A percentile compares a stretch with the other conserved stretches of the same genome.
phyloP scores from a whole-genome alignment of 2,113 vertebrate species.

The Prochilodus magdalenae region DNA sequence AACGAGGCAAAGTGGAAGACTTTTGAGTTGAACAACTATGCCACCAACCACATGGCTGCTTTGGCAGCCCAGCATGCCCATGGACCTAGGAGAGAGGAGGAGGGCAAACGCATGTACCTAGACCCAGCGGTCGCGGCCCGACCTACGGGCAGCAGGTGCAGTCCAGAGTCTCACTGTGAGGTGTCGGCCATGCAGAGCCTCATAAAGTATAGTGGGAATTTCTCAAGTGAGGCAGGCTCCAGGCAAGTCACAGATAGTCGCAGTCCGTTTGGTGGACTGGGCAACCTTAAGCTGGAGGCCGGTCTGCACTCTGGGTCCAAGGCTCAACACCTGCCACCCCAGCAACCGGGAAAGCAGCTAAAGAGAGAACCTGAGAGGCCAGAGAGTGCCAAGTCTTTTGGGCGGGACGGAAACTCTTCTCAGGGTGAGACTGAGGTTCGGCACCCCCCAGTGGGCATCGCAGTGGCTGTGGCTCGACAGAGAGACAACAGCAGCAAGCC shows the following conservation, averaged over 20 bases:
- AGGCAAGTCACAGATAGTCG: constrained; percentile 81
- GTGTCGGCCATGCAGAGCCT: constrained; percentile 97
- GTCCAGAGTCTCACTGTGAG: constrained; percentile 71
- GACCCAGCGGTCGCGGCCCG: constrained; percentile 78
- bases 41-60: constrained; percentile 91
- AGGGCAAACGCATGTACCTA: constrained; percentile 85
- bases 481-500: constrained; percentile 88
- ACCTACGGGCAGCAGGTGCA: constrained; percentile 61
- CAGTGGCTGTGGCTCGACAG: constrained; percentile 93
- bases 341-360: constrained; percentile 77
- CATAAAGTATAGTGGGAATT: constrained; percentile 96
- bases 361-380: constrained; percentile 93
- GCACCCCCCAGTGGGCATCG: constrained; percentile 94
- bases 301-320: constrained; percentile 67
- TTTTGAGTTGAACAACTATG: constrained; percentile 90
- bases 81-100: constrained; percentile 83
- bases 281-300: constrained; percentile 80
- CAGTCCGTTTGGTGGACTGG: constrained; percentile 92
- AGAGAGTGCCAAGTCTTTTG: constrained; percentile 90
- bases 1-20: constrained; percentile 89
- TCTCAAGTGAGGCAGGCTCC: constrained; percentile 82
- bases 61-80: constrained; percentile 91
- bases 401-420: constrained; percentile 79
- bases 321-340: constrained; percentile 76
- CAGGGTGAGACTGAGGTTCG: constrained; percentile 92